phyloP scores from a whole-genome alignment of 2,888 invertebrate genomes.

The Tuberolachnus salignus region DNA sequence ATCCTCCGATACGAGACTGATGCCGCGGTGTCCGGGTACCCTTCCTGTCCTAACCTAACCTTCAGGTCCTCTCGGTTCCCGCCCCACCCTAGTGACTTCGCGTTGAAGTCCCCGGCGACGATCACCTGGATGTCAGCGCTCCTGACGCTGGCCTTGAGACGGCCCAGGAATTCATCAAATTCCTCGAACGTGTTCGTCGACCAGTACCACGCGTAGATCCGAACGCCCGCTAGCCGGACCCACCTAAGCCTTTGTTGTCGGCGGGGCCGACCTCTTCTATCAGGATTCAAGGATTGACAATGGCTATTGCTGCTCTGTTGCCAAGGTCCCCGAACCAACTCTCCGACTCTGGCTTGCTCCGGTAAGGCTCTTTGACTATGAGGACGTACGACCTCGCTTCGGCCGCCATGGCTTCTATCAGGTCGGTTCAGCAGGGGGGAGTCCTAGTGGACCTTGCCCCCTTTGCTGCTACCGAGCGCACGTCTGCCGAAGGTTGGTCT shows the following conservation, averaged over 20 bases:
- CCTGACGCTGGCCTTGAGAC: not conserved
- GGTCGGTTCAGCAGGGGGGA: no score
- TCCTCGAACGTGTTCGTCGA: not conserved
- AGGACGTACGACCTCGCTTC: accelerated
- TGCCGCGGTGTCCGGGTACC: no score
- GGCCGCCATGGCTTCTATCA: not conserved
- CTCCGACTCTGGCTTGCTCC: not conserved
- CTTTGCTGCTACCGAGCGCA: no score
- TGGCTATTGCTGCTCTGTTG: not conserved
- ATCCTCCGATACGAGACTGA: no score
- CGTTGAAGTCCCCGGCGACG: no score
- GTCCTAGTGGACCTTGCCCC: no score
- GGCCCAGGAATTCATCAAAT: not conserved
- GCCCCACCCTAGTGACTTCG: not conserved
- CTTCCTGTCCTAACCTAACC: no score
- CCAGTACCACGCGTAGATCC: not conserved
- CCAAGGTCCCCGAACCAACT: not conserved
- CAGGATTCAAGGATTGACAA: not conserved
- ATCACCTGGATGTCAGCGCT: no score
- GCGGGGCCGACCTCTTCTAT: not conserved
- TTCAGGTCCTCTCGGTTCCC: not conserved
- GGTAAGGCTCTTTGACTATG: not conserved
- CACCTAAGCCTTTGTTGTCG: not conserved
- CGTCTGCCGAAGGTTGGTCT: no score
- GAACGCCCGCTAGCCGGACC: not conserved